Conservation (phyloP, 53 echinoderm and acorn worm species). For the Paracentrotus lividus region DNA sequence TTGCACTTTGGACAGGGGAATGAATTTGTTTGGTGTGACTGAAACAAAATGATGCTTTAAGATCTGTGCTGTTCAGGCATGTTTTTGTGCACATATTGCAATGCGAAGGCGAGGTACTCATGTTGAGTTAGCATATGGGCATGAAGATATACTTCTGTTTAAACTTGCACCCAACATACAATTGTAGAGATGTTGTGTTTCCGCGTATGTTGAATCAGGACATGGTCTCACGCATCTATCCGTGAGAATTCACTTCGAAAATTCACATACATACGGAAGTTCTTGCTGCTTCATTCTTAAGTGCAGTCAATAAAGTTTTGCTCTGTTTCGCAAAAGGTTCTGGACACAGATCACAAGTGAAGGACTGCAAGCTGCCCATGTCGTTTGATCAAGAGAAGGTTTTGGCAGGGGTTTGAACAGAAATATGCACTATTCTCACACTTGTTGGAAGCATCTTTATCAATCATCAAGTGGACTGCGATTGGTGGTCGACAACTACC, state of each 20-base stretch:
- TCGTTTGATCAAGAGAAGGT: not conserved
- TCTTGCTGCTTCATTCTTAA: slow-evolving; percentile 42
- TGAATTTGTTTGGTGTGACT: not conserved
- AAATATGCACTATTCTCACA: no score
- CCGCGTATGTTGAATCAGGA: not conserved
- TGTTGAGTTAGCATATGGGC: slow-evolving; percentile 29
- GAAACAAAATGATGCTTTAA: not conserved
- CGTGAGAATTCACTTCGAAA: not conserved
- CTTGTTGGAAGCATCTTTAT: not conserved
- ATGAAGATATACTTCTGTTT: not conserved
- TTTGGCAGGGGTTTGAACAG: not conserved
- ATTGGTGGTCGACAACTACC: not conserved
- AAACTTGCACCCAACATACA: not conserved
- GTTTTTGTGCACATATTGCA: not conserved
- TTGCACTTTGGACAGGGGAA: not conserved
- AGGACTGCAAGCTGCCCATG: not conserved
- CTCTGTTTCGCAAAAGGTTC: slow-evolving; percentile 38
- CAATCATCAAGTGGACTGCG: not conserved
- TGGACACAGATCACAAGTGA: not conserved
- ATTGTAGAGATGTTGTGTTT: not conserved
- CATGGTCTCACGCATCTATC: not conserved
- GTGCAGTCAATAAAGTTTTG: slow-evolving; percentile 21
- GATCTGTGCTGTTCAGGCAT: not conserved
- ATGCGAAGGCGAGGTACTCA: not conserved
- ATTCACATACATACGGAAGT: slow-evolving; percentile 6